A percentile compares a stretch with the other conserved stretches of the same genome.
Evolutionary conservation across 2,888 invertebrate genomes (phyloP).

Genomic region (Mechanitis mazaeus): DNA sequence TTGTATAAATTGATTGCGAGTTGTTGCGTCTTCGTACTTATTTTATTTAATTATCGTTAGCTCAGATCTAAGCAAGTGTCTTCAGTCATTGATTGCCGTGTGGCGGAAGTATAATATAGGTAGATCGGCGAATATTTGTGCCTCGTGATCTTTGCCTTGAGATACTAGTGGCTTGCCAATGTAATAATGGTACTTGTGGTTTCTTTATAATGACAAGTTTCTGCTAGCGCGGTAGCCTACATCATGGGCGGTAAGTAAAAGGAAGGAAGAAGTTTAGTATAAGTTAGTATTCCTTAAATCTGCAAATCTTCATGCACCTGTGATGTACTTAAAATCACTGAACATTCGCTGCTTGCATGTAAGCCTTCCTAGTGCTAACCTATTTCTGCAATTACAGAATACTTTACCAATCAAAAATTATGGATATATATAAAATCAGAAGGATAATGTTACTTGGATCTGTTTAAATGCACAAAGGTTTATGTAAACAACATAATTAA

Average conservation of each 20-base stretch:
- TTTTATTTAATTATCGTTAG: constrained; percentile 59
- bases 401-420: neutral
- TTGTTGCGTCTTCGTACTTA: constrained; percentile 44
- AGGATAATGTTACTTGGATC: neutral
- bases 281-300: constrained; percentile 16
- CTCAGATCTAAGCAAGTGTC: constrained; percentile 39
- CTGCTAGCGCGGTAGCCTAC: constrained; percentile 42
- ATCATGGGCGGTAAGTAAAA: constrained; percentile 64
- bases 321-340: constrained; percentile 7
- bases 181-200: constrained; percentile 39
- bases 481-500: neutral
- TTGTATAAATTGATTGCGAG: constrained; percentile 50
- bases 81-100: constrained; percentile 39
- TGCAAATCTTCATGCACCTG: constrained; percentile 16
- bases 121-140: constrained; percentile 35
- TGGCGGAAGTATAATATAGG: constrained; percentile 22
- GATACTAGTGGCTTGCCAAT: constrained; percentile 45
- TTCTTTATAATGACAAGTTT: constrained; percentile 48
- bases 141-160: constrained; percentile 59
- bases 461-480: neutral
- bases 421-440: neutral
- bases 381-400: constrained; percentile 8
- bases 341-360: constrained; percentile 12
- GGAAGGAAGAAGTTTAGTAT: constrained; percentile 13
- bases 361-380: constrained; percentile 1